Base-by-base conservation (phyloP, 53 echinoderm and acorn worm genomes). In the Holothuria scabra region DNA sequence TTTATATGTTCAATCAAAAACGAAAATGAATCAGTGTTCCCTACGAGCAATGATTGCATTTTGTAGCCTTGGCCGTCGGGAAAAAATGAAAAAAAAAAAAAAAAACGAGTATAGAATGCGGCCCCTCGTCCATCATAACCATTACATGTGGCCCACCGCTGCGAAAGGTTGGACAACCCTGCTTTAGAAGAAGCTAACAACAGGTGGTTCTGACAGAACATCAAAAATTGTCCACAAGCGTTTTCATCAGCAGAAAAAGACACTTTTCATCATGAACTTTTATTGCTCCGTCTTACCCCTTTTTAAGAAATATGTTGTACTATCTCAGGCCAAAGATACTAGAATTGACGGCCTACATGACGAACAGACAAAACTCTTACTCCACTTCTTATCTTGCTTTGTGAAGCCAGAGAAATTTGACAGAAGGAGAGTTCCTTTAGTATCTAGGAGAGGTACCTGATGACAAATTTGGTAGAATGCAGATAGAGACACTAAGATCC, bases 231-330 rank as follows among this genome's bases (percentile, higher is more conserved):
- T 25, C 12, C 44, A 60, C 14, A 90, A 90, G 26, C 66, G 79
- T 3, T 83, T 83, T 76, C 70, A 37, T 18, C 23, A 21, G 20
- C 11, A 28, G 20, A 48, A 74, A 18, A 90, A 75, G 59, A 86
- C 86, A 56, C 67, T 59, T 19, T 25, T 84, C n/a, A 33, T 84
- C 52, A 46, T 91, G 49, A 46, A 87, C 34, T 3, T 91, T 22
- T 84, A 79, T 84, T 16, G 7, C 10, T 84, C 84, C 1, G 64
- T 87, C 12, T 66, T 91, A 6, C 84, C 91, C 18, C 26, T 87
- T 12, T 74, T 87, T 60, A 91, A 91, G 66, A 79, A 44, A 48
- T 87, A 91, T 87, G 87, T 86, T 7, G 25, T 90, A 61, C 70
- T 86, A 30, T 91, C 84, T 32, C 87, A 91, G 74, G 60, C 28